Conservation (phyloP, 2,888 invertebrate genomes). For the Lucinisca nassula region DNA sequence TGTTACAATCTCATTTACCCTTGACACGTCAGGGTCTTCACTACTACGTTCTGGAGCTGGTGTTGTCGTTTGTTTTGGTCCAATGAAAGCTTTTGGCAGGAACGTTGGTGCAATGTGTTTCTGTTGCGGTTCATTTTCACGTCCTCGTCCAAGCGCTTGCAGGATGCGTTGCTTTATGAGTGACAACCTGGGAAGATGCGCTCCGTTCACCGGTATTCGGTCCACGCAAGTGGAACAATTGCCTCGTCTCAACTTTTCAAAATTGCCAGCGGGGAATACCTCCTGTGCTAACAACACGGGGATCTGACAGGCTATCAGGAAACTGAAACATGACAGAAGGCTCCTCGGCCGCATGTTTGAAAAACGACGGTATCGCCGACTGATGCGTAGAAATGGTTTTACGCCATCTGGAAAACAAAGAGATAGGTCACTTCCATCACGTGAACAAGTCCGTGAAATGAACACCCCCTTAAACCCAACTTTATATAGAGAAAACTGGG, state of each 20-base stretch:
- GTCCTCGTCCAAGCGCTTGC: constrained; percentile 50
- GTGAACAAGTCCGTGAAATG: too few relatives aligned
- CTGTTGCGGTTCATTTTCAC: not conserved
- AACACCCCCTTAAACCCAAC: too few relatives aligned
- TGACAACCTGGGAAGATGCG: constrained; percentile 51
- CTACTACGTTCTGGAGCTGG: too few relatives aligned
- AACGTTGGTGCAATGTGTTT: not conserved
- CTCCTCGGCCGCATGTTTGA: not conserved
- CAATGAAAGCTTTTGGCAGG: not conserved
- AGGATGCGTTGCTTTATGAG: constrained; percentile 59
- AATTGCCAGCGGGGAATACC: constrained; percentile 13
- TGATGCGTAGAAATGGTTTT: not conserved
- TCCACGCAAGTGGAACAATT: constrained; percentile 54
- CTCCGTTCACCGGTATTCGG: constrained; percentile 24
- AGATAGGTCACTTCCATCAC: not conserved
- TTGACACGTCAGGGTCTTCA: not conserved
- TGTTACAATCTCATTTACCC: constrained; percentile 53
- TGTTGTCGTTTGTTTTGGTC: not conserved
- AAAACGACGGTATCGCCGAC: not conserved
- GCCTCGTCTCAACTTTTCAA: constrained; percentile 40
- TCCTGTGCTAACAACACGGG: not conserved
- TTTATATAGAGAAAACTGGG: too few relatives aligned
- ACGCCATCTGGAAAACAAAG: not conserved
- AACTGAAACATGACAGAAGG: not conserved
- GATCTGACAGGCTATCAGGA: not conserved